A percentile compares a stretch with the other conserved stretches of the same genome.
These are phyloP conservation scores for Mactromeris polynyma DNA, from an alignment of 2,888 invertebrate genomes.

Conservation along the genomic window DNA sequence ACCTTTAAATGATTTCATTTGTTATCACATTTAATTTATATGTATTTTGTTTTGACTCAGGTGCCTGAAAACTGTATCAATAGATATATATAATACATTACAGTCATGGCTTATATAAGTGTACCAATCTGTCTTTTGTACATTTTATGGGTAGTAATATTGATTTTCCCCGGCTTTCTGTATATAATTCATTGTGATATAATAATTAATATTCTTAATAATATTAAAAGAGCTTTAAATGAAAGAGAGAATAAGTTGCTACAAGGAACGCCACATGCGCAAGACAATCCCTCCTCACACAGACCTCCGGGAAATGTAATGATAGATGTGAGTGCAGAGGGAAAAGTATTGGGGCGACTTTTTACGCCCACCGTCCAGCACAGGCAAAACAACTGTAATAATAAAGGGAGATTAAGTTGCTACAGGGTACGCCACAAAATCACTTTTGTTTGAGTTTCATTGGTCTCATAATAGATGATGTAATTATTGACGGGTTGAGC, in stretches of 20 bases:
- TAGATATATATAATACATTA: not conserved
- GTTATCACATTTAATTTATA: not conserved
- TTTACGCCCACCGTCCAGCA: too few species aligned
- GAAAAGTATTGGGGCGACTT: too few species aligned
- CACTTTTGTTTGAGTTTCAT: not conserved
- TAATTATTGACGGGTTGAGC: too few species aligned
- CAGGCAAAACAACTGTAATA: too few species aligned
- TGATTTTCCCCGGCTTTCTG: not conserved
- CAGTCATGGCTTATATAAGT: not conserved
- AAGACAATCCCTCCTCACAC: too few species aligned
- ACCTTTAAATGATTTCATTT: not conserved
- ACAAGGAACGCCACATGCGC: too few species aligned
- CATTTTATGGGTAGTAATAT: conserved; percentile 1
- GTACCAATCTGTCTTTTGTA: conserved; percentile 5
- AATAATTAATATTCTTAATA: conserved; percentile 4
- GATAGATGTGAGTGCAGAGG: too few species aligned
- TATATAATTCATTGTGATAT: conserved; percentile 18
- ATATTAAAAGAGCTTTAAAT: conserved; percentile 22
- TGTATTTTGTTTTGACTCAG: not conserved
- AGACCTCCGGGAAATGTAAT: too few species aligned
- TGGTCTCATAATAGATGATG: too few species aligned
- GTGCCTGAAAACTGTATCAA: not conserved
- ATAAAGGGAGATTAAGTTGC: too few species aligned
- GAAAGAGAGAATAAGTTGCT: too few species aligned
- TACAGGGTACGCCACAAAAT: too few species aligned